phyloP scores from a whole-genome alignment of 2,797 vertebrate species.

The Ctenochaetus hawaiiensis region DNA sequence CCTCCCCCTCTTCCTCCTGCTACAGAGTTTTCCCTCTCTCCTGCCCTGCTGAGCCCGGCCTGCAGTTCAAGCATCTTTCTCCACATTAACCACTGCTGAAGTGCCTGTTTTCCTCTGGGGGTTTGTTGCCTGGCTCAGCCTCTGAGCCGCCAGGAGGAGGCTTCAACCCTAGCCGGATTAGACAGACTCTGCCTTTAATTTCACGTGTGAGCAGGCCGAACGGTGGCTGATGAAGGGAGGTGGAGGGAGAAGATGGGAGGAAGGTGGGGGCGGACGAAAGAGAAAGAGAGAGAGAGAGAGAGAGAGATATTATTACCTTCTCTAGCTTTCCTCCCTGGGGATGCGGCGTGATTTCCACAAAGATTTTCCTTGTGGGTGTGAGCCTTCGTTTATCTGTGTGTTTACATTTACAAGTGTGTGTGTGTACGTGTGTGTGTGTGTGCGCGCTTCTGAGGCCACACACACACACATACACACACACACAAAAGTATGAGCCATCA shows the following conservation, averaged over 20 bases:
- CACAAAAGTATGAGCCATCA: constrained; percentile 50
- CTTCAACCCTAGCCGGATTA: constrained; percentile 75
- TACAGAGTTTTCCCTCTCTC: constrained; percentile 14
- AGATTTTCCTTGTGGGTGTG: constrained; percentile 68
- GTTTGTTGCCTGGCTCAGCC: constrained; percentile 52
- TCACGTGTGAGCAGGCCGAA: constrained; percentile 84
- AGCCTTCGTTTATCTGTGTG: constrained; percentile 55
- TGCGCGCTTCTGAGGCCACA: constrained; percentile 18
- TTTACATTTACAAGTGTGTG: constrained; percentile 54
- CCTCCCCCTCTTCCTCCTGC: neutral
- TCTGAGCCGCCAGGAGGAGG: constrained; percentile 54
- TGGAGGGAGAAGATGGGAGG: constrained; percentile 61
- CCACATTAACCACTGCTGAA: constrained; percentile 70
- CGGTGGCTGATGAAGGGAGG: constrained; percentile 64
- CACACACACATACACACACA: constrained; percentile 47
- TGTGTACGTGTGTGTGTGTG: constrained; percentile 18
- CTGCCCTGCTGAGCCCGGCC: constrained; percentile 28
- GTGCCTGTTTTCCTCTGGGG: constrained; percentile 60
- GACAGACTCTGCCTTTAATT: constrained; percentile 85
- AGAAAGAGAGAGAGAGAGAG: neutral
- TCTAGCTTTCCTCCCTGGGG: constrained; percentile 65
- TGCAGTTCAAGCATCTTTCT: constrained; percentile 52
- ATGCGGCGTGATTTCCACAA: constrained; percentile 72
- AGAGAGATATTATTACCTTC: constrained; percentile 65
- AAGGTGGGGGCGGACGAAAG: constrained; percentile 16